phyloP scores from a whole-genome alignment of 2,888 invertebrate species.

The Patella ulyssiponensis region DNA sequence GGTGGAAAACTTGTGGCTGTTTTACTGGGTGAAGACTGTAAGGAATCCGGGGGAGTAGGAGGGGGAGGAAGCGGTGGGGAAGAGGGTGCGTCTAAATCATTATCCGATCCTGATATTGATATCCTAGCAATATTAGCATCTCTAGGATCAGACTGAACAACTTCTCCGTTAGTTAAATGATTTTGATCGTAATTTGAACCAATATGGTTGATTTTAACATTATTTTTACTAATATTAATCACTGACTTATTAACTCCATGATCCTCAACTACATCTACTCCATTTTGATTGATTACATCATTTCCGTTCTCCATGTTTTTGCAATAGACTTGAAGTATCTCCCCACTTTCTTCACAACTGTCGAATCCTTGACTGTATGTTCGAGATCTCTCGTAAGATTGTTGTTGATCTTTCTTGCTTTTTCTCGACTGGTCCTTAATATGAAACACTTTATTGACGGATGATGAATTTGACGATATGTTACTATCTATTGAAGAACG shows the following conservation, averaged over 20 bases:
- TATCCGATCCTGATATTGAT: not conserved
- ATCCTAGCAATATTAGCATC: slow-evolving; percentile 21
- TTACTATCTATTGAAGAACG: no score
- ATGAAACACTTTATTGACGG: no score
- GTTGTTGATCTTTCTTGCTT: not conserved
- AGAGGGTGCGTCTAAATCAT: not conserved
- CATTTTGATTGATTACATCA: not conserved
- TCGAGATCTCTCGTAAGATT: not conserved
- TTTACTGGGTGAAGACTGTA: slow-evolving; percentile 3
- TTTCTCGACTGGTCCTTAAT: no score
- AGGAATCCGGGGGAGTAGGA: not conserved
- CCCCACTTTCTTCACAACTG: slow-evolving; percentile 19
- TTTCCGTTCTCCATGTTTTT: not conserved
- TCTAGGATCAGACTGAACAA: not conserved
- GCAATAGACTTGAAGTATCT: not conserved
- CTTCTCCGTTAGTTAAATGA: not conserved
- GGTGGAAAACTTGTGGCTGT: not conserved
- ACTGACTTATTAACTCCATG: slow-evolving; percentile 33
- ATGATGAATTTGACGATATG: no score
- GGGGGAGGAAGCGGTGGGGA: slow-evolving; percentile 6
- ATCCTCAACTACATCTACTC: not conserved
- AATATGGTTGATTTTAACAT: slow-evolving; percentile 33
- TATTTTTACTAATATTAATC: slow-evolving; percentile 32
- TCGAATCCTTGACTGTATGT: not conserved
- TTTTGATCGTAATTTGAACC: not conserved